These are phyloP conservation scores for Lepidurus apus DNA, from an alignment of 1,140 invertebrate species.

Conservation along the genomic window DNA sequence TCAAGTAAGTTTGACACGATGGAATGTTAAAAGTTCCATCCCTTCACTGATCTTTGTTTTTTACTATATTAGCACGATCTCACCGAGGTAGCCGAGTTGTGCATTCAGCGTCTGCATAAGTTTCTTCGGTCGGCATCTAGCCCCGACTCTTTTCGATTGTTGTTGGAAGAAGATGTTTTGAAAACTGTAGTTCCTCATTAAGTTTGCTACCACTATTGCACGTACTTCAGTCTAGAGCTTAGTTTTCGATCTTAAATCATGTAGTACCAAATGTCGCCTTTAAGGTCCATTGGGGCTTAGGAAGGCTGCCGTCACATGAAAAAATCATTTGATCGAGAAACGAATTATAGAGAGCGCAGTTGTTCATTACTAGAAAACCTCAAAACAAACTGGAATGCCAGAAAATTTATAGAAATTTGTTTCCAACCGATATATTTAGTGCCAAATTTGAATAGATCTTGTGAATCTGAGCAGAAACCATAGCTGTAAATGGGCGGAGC, in stretches of 20 bases:
- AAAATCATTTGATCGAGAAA: too few species aligned
- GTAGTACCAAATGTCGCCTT: neutral
- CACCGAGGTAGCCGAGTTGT: conserved; percentile 24
- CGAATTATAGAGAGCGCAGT: too few species aligned
- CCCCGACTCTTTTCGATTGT: neutral
- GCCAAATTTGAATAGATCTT: too few species aligned
- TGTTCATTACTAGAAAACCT: too few species aligned
- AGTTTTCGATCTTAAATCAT: neutral
- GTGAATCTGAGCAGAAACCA: too few species aligned
- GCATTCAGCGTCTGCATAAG: conserved; percentile 8
- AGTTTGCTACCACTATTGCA: neutral
- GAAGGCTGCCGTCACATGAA: too few species aligned
- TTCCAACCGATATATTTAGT: too few species aligned
- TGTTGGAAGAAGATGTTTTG: conserved; percentile 4
- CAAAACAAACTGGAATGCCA: too few species aligned
- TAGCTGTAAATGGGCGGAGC: neutral
- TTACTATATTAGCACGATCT: conserved; percentile 32
- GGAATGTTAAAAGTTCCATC: neutral
- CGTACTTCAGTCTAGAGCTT: neutral
- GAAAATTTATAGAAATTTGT: too few species aligned
- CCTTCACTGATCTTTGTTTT: conserved; percentile 42
- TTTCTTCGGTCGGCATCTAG: neutral
- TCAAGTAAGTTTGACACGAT: conserved; percentile 51
- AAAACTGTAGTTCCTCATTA: neutral
- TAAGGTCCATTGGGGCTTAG: too few species aligned